Evolutionary conservation across 2,113 vertebrate genomes (phyloP), one percentile per base, ranked within the genome.

Genomic region (Stigmatopora nigra): DNA sequence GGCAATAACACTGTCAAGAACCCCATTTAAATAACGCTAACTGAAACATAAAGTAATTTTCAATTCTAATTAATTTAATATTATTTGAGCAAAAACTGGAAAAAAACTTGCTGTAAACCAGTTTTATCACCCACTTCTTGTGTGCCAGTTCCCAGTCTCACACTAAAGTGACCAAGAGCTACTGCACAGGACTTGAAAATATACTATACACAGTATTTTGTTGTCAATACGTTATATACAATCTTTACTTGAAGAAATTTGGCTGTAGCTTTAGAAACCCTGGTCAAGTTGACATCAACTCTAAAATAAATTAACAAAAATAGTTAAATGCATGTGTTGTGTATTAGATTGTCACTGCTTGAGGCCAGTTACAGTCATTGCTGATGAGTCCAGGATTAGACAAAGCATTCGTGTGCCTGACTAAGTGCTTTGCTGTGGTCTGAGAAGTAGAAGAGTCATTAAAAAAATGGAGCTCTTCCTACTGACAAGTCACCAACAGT

Each of bases 231-330:
- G 38, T 41, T 31, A 41, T 22, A 31, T 13, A 49, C 66, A 46
- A 44, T 48, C 36, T 9, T 53, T 57, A 1, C 59, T 36, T 59
- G 17, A 60, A 45, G 9, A 8, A 4, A 69, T 82, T 82, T 78
- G 70, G 82, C 80, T 78, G 77, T 20, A 71, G 60, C 58, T 73
- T 61, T 8, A 73, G 68, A 75, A 31, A 36, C 44, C 16, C 49
- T 75, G 69, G 8, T 72, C 41, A 53, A 60, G 25, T 53, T 47
- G 38, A 35, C 2, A 36, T 57, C 38, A 68, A 13, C 45, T 64
- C 69, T 17, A 56, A 76, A 86, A 84, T 82, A 82, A 87, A 85
- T 73, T 73, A 75, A 15, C 38, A 63, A 10, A 19, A 31, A 31
- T 3, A 2, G 16, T 66, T 65, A n/a, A 53, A 70, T 15, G 3